These are phyloP conservation scores for Apocrypta bakeri DNA, from an alignment of 1,140 invertebrate genomes.

Conservation along the genomic window DNA sequence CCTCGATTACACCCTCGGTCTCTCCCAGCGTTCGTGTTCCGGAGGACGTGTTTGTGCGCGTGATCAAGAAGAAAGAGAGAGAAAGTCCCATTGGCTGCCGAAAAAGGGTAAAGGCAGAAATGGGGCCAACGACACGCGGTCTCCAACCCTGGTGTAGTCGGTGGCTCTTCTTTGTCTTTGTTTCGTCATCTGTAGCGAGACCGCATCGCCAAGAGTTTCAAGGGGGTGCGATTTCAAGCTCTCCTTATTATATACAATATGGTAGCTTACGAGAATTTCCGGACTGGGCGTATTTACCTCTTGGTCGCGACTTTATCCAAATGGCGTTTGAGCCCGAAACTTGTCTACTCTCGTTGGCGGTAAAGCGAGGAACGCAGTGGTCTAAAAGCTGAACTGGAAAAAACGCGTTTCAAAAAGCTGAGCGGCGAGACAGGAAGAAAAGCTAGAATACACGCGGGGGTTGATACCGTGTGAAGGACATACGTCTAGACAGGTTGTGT, in stretches of 20 bases:
- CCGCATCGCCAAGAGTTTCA: slow-evolving; percentile 27
- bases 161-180: slow-evolving; percentile 34
- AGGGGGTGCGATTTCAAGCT: not conserved
- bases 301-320: not conserved
- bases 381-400: no score
- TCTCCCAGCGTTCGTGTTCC: no score
- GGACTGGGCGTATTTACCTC: not conserved
- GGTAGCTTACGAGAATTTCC: not conserved
- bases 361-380: no score
- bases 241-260: not conserved
- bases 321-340: not conserved
- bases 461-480: slow-evolving; percentile 51
- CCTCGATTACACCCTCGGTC: no score
- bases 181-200: slow-evolving; percentile 31
- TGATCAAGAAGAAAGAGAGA: no score
- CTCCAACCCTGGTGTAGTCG: not conserved
- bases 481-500: slow-evolving; percentile 62
- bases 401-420: slow-evolving; percentile 11
- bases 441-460: slow-evolving; percentile 54
- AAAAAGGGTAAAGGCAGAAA: slow-evolving; percentile 33
- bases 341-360: not conserved
- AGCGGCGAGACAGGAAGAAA: slow-evolving; percentile 34
- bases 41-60: no score
- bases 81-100: not conserved
- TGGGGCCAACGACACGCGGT: slow-evolving; percentile 34